A percentile compares a stretch with the other conserved stretches of the same genome.
These are phyloP conservation scores for Aspiorhynchus laticeps DNA, from an alignment of 2,113 vertebrate species.

Conservation along the genomic window DNA sequence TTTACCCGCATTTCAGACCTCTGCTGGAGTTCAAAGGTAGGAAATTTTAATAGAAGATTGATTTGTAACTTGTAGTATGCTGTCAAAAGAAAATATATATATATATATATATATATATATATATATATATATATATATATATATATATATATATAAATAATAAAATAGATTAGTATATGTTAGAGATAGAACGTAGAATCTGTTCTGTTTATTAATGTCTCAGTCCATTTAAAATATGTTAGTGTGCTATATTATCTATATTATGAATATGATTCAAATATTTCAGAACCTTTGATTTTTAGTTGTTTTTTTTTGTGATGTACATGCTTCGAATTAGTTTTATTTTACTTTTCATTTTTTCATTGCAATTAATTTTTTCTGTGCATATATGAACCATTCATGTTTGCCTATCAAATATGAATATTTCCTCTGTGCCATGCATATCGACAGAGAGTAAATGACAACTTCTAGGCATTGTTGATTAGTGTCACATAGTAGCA, in stretches of 20 bases:
- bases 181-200: no score
- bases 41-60: conserved; percentile 23
- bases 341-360: no score
- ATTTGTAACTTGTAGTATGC: not conserved
- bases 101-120: no score
- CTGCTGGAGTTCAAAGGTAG: conserved; percentile 82
- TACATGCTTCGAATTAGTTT: not conserved
- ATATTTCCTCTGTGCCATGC: no score
- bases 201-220: not conserved
- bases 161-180: no score
- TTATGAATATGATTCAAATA: not conserved
- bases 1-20: conserved; percentile 79
- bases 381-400: not conserved
- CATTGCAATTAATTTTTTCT: not conserved
- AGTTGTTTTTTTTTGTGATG: not conserved
- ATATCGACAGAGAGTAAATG: no score
- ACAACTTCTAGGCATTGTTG: no score
- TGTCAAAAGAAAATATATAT: not conserved
- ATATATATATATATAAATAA: no score
- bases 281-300: not conserved
- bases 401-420: not conserved
- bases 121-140: no score
- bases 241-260: not conserved
- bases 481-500: no score
- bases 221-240: not conserved